Percentiles rank a stretch among this genome's conserved stretches.
These are phyloP conservation scores for Phyllopteryx taeniolatus DNA, from an alignment of 2,113 vertebrate genomes.

Conservation along the genomic window DNA sequence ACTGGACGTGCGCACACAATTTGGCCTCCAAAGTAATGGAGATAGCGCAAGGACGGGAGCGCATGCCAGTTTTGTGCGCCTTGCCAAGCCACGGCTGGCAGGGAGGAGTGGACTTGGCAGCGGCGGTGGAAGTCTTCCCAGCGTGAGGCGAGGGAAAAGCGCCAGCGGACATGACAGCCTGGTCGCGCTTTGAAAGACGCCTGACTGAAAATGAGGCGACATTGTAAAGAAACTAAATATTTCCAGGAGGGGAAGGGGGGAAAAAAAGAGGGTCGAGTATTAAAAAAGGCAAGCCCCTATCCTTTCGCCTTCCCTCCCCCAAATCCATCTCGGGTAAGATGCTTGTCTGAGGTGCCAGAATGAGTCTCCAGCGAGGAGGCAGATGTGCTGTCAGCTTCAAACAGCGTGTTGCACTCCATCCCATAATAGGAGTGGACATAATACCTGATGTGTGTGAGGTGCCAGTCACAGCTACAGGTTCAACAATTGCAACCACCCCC, in stretches of 20 bases:
- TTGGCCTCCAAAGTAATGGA: conserved; percentile 61
- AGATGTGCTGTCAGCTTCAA: conserved; percentile 86
- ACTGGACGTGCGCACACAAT: conserved; percentile 6
- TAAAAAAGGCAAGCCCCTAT: conserved; percentile 32
- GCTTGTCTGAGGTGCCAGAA: conserved; percentile 83
- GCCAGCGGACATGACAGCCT: conserved; percentile 77
- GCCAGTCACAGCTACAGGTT: conserved; percentile 68
- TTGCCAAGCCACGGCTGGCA: conserved; percentile 69
- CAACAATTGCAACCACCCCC: conserved; percentile 51
- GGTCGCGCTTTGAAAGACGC: conserved; percentile 38
- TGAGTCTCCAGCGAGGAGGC: conserved; percentile 80
- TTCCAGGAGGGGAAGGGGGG: conserved; percentile 16
- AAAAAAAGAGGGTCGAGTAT: conserved; percentile 49
- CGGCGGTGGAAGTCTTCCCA: conserved; percentile 74
- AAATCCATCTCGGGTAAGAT: conserved; percentile 68
- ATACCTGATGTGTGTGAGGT: conserved; percentile 79
- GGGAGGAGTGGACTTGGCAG: conserved; percentile 71
- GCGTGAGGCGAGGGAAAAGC: conserved; percentile 69
- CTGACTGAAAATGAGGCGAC: background rate
- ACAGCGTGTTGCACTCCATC: conserved; percentile 76
- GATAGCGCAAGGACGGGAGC: conserved; percentile 62
- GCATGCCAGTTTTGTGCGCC: conserved; percentile 66
- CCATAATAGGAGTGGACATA: conserved; percentile 85
- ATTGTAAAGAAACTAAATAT: conserved; percentile 11
- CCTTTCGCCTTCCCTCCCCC: conserved; percentile 15